Evolutionary conservation across 2,888 invertebrate genomes (phyloP), one percentile per base, ranked within the genome.

Genomic region (Perizoma affinitatum): DNA sequence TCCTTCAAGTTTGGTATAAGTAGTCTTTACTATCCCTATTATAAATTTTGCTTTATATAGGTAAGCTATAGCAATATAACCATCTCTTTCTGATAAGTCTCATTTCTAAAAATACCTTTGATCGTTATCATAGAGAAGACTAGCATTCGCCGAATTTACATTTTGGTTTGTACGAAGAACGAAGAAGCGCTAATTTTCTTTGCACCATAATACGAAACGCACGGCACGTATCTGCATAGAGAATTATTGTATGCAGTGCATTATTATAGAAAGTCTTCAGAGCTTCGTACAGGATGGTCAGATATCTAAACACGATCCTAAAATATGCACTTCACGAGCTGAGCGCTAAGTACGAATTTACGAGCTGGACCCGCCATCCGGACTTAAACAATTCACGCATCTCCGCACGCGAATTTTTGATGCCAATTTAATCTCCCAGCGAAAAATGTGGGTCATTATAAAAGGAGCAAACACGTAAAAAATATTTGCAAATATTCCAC

Each of bases 311-410:
- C 33, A 72, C 75, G 80, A 83, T 80, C 78, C 77, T 82, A 78
- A 84, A 82, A 84, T 82, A 85, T 84, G 83, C 76, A 82, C 73
- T 75, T 72, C 67, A 67, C 73, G 74, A 72, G 69, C 69, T 71
- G 71, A 63, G 53, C 52, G 75, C 75, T 83, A 83, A 84, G 82
- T 79, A 74, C 72, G 72, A 80, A 83, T 86, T 85, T 84, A 86
- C 79, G 82, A 84, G 76, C 66, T 61, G 66, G 71, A 60, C 70
- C 70, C 66, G 64, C 74, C 74, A 67, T 69, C 70, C 66, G 69
- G 70, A 70, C 78, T 75, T 82, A 82, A 81, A 83, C 70, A 76
- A 84, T 79, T 76, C 79, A 75, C 76, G 74, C 77, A 72, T 73
- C 76, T 72, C 70, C 74, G 76, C 80, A 81, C 79, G 72, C 74